Evolutionary conservation across 2,888 invertebrate species (phyloP).

Genomic region (Drosophila siamana): DNA sequence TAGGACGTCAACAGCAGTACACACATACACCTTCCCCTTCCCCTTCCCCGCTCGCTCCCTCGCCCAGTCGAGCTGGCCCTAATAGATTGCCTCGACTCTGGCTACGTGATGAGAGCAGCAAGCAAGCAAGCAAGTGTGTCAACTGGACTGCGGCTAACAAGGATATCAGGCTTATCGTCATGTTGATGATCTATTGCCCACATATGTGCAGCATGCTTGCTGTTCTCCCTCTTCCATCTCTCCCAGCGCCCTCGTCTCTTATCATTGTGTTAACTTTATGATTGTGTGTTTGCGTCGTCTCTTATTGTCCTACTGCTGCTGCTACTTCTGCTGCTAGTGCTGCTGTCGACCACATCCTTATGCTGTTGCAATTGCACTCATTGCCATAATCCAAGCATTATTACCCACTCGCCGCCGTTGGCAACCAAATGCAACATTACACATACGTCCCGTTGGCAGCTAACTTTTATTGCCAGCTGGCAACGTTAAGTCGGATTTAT

Average conservation of each 20-base stretch:
- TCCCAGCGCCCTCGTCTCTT: neutral
- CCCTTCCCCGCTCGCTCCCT: neutral
- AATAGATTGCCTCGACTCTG: constrained; percentile 30
- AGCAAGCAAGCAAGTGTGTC: constrained; percentile 2
- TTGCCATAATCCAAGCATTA: constrained; percentile 57
- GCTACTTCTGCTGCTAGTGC: neutral
- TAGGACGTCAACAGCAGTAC: constrained; percentile 21
- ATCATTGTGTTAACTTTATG: constrained; percentile 44
- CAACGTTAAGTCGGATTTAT: constrained; percentile 78
- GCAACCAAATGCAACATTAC: constrained; percentile 48
- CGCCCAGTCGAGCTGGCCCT: neutral
- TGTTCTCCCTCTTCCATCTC: neutral
- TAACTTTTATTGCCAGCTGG: constrained; percentile 61
- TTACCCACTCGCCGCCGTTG: constrained; percentile 47
- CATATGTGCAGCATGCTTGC: constrained; percentile 7
- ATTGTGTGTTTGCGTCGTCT: constrained; percentile 26
- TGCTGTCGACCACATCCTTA: constrained; percentile 47
- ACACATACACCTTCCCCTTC: constrained; percentile 4
- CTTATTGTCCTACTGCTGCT: constrained; percentile 10
- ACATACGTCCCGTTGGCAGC: constrained; percentile 48
- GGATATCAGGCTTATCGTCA: constrained; percentile 44
- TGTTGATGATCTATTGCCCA: constrained; percentile 48
- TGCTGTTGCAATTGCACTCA: constrained; percentile 39
- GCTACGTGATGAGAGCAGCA: constrained; percentile 16
- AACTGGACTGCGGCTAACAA: constrained; percentile 29